Evolutionary conservation across 2,888 invertebrate species (phyloP).

Genomic region (Lamproptera curius): DNA sequence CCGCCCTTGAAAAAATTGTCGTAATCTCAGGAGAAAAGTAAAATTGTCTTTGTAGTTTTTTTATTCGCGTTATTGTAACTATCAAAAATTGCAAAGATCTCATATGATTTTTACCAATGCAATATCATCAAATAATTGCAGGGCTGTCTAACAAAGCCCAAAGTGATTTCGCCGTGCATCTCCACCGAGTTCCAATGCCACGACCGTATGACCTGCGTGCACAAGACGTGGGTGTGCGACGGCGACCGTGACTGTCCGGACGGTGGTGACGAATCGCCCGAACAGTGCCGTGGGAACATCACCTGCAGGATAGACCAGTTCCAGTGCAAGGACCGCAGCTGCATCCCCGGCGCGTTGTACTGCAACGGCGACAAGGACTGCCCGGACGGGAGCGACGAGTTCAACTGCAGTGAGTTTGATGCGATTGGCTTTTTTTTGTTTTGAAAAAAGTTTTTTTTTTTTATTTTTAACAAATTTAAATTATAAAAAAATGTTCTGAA

Average conservation of each 20-base stretch:
- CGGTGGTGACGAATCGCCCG: constrained; percentile 86
- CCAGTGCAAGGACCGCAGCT: constrained; percentile 88
- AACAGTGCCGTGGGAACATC: constrained; percentile 81
- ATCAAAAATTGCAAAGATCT: too few species aligned
- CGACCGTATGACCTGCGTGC: constrained; percentile 89
- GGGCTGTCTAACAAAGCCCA: constrained; percentile 79
- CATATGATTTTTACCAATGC: too few species aligned
- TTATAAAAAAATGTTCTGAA: neutral
- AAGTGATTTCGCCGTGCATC: constrained; percentile 81
- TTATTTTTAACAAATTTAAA: neutral
- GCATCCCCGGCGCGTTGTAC: constrained; percentile 88
- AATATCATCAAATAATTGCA: too few species aligned
- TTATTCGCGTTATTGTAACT: too few species aligned
- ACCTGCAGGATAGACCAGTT: constrained; percentile 93
- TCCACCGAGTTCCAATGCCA: constrained; percentile 87
- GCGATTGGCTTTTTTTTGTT: neutral
- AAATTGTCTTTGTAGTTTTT: too few species aligned
- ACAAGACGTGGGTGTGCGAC: constrained; percentile 90
- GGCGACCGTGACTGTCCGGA: constrained; percentile 90
- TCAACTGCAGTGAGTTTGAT: constrained; percentile 83
- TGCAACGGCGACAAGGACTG: constrained; percentile 92
- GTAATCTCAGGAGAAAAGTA: too few species aligned
- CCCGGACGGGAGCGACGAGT: constrained; percentile 90
- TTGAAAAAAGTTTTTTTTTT: neutral
- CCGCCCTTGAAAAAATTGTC: too few species aligned